Percentiles rank a stretch among this genome's conserved stretches.
Evolutionary conservation across 2,113 vertebrate species (phyloP).

Genomic region (Zapus hudsonius): DNA sequence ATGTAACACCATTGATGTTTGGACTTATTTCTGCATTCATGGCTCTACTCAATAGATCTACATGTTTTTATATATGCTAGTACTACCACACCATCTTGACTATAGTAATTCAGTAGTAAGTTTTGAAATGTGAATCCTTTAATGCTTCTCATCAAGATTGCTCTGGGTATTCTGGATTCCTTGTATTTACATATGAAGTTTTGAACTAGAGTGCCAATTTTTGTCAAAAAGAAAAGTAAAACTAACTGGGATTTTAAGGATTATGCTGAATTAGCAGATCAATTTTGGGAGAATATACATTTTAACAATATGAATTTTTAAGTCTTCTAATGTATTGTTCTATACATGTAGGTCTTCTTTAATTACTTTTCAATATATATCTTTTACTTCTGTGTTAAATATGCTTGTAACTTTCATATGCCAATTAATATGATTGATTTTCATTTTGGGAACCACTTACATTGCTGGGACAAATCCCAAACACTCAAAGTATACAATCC

Average conservation of each 20-base stretch:
- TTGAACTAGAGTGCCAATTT: too few species aligned
- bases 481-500: neutral
- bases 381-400: neutral
- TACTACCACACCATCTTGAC: too few species aligned
- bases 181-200: too few species aligned
- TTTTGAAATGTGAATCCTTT: too few species aligned
- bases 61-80: too few species aligned
- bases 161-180: too few species aligned
- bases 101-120: too few species aligned
- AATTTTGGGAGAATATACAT: neutral
- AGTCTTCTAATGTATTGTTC: constrained; percentile 20
- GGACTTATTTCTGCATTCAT: too few species aligned
- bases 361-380: neutral
- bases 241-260: neutral
- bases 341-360: neutral
- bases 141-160: too few species aligned
- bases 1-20: too few species aligned
- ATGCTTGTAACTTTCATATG: constrained; percentile 10
- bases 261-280: constrained; percentile 24
- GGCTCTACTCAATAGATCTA: too few species aligned
- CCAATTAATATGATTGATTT: constrained; percentile 14
- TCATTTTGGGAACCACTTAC: constrained; percentile 17
- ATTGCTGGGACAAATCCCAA: constrained; percentile 7
- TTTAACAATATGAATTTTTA: constrained; percentile 9
- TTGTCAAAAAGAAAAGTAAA: too few species aligned